A percentile compares a stretch with the other conserved stretches of the same genome.
Evolutionary conservation across 1,140 invertebrate genomes (phyloP).

Genomic region (Drosophila willistoni): DNA sequence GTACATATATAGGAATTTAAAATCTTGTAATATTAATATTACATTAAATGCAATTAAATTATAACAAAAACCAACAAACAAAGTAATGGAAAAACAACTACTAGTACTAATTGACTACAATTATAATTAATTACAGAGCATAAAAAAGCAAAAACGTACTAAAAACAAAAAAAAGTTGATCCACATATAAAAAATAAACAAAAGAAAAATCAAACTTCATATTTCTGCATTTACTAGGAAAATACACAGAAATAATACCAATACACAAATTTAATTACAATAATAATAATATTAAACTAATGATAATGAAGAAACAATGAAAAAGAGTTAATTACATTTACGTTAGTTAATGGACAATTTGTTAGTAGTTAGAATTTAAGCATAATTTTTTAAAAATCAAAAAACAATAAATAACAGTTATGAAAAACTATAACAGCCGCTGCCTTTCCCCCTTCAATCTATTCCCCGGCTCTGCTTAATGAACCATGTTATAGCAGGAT

Average conservation of each 20-base stretch:
- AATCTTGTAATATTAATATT: conserved; percentile 68
- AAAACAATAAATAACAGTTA: conserved; percentile 46
- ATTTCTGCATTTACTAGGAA: conserved; percentile 81
- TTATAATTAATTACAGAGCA: conserved; percentile 54
- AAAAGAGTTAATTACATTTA: conserved; percentile 72
- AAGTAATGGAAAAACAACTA: conserved; percentile 56
- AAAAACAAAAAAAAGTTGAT: conserved; percentile 58
- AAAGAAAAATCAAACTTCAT: conserved; percentile 56
- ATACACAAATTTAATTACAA: conserved; percentile 42
- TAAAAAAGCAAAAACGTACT: conserved; percentile 15
- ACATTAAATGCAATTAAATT: conserved; percentile 39
- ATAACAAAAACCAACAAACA: conserved; percentile 14
- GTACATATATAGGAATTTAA: conserved; percentile 18
- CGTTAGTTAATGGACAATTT: conserved; percentile 79
- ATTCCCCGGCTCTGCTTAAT: conserved; percentile 51
- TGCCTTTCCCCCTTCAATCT: neutral
- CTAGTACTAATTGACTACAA: conserved; percentile 73
- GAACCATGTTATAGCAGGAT: conserved; percentile 42
- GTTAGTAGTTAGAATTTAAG: conserved; percentile 76
- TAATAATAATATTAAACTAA: conserved; percentile 50
- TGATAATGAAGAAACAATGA: conserved; percentile 24
- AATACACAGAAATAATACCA: conserved; percentile 50
- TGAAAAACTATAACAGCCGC: conserved; percentile 1
- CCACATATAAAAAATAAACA: conserved; percentile 30
- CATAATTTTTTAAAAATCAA: conserved; percentile 80